Base-by-base conservation (phyloP, 2,797 vertebrate species). In the Gadopsis marmoratus region DNA sequence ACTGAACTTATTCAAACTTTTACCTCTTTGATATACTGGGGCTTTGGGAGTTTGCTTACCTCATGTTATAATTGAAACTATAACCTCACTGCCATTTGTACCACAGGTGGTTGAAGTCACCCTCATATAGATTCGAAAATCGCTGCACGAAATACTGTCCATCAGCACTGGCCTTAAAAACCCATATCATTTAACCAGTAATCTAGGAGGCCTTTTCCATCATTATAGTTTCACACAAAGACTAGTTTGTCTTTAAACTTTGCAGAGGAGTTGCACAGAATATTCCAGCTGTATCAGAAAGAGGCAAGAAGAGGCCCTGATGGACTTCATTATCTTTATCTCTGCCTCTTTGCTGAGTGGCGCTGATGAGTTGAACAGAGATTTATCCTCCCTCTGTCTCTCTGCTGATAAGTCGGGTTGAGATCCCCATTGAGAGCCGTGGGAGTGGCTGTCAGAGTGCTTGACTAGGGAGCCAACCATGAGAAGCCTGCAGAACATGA, bases 261-360 rank as follows among this genome's bases (percentile, higher is more conserved):
- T 76, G 45, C 48, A 19, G 63, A 4, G 3, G 54, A 78, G 62
- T 62, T 43, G 3, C 50, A 41, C 67, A 55, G 63, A 71, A 39
- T 51, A 51, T 70, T 60, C 9, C 31, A 76, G 68, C 72, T 45
- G 72, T 61, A 45, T 77, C 76, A 74, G 82, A 78, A 62, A 19
- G 63, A 76, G 56, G 43, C 65, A 1, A 79, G 69, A 23, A 31
- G 68, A 88, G 84, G 88, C 76, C 87, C 88, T 91, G 81, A 88
- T 83, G 87, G 91, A 87, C 88, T 88, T 91, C 81, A 87, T 91
- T 89, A 91, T 80, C 86, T 81, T 84, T 75, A 81, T 83, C 76
- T 81, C 78, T 82, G 85, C 78, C 69, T 88, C 62, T 63, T 53
- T 47, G 39, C 88, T 69, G 76, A 84, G 83, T 79, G 81, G 75